A percentile compares a stretch with the other conserved stretches of the same genome.
These are phyloP conservation scores for Apolygus lucorum DNA, from an alignment of 1,140 invertebrate genomes.

Conservation along the genomic window DNA sequence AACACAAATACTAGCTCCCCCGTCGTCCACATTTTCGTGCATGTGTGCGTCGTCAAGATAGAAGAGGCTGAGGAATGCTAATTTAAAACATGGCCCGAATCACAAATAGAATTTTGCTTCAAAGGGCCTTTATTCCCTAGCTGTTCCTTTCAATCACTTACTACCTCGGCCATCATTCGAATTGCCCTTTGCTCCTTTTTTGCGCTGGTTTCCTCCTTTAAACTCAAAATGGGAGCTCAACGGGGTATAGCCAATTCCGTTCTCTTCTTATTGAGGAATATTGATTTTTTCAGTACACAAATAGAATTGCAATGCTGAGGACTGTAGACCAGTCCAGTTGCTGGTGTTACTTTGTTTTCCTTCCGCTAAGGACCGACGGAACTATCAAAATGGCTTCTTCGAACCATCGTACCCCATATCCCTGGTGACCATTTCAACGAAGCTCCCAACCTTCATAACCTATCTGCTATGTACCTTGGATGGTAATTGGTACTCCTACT, in stretches of 20 bases:
- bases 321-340: no score
- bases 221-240: not conserved
- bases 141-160: constrained; percentile 9
- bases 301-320: no score
- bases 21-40: not conserved
- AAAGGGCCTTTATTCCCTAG: not conserved
- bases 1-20: not conserved
- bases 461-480: no score
- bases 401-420: no score
- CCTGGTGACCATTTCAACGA: no score
- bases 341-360: no score
- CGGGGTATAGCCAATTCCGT: not conserved
- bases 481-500: no score
- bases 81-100: constrained; percentile 12
- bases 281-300: not conserved
- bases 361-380: no score
- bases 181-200: not conserved
- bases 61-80: not conserved
- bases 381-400: no score
- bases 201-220: not conserved
- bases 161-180: constrained; percentile 7
- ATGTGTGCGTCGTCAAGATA: not conserved
- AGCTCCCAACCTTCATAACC: no score
- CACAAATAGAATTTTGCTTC: constrained; percentile 11
- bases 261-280: not conserved